Percentiles rank a stretch among this genome's conserved stretches.
phyloP scores from a whole-genome alignment of 2,797 vertebrate species.

The Cirrhinus molitorella region DNA sequence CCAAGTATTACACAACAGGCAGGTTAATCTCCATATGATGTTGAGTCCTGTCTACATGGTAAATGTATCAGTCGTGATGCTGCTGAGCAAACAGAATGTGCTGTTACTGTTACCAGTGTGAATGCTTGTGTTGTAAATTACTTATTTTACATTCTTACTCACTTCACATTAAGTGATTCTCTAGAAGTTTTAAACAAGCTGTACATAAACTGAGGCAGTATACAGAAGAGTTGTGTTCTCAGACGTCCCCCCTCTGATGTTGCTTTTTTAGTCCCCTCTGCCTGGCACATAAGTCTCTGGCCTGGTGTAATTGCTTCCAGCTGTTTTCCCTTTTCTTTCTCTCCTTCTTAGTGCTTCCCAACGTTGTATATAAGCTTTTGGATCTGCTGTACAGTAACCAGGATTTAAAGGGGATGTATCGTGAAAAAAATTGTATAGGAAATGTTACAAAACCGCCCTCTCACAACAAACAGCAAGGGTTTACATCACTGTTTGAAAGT shows the following conservation, averaged over 20 bases:
- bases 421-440: no score
- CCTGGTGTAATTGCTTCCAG: conserved; percentile 67
- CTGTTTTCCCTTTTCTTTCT: conserved; percentile 31
- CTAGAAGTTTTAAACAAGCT: neutral
- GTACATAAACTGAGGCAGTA: neutral
- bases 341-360: conserved; percentile 40
- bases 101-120: neutral
- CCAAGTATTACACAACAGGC: neutral
- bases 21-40: conserved; percentile 4
- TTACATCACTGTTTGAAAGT: neutral
- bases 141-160: neutral
- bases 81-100: neutral
- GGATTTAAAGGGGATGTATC: neutral
- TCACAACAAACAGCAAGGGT: neutral
- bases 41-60: conserved; percentile 6
- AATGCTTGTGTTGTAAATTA: neutral
- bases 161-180: neutral
- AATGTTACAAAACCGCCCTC: neutral
- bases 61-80: neutral
- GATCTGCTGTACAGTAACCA: neutral
- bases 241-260: conserved; percentile 3
- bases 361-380: neutral
- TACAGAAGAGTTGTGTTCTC: neutral
- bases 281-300: conserved; percentile 65
- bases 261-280: conserved; percentile 32